Evolutionary conservation across 2,113 vertebrate genomes (phyloP), one percentile per base, ranked within the genome.

Genomic region (Gnathonemus longibarbis): DNA sequence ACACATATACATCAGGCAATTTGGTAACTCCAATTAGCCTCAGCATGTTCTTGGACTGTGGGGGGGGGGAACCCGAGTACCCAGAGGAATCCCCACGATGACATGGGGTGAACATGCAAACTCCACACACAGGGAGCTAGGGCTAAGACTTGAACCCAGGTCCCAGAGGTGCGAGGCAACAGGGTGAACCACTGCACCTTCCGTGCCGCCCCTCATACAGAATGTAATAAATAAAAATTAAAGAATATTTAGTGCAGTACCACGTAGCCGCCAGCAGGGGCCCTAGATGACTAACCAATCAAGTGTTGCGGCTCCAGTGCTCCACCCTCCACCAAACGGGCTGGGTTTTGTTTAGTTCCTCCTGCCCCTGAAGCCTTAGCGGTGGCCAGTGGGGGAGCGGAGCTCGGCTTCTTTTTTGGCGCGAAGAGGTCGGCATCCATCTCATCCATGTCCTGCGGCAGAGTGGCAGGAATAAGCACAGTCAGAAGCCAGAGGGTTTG

Each of bases 361-460:
- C 84, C 46, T 52, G 91, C 94, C 91, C 86, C 92, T 84, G 89
- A 45, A 11, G 13, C 42, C 90, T 95, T 96, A 66, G 89, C 0
- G 0, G 80, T 31, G 56, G 83, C 94, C 92, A 93, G 95, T 84
- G 89, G 89, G 0, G 94, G 94, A 27, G 94, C 91, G 2, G 92
- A 94, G 39, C 89, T 92, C 7, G 93, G 91, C 90, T 96, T 97
- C 91, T 93, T 95, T 46, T 93, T 94, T 46, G 94, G 92, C 62
- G 94, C 91, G 88, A 98, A 95, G 66, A 98, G 93, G 24, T 97
- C 96, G 3, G 95, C 96, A 2, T 97, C 97, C 97, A 98, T 94
- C 45, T 97, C 96, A 0, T 98, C 97, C 49, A 97, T 95, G 84
- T 97, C 95, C 98, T 98, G 92, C 50, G 31, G 24, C 83, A 87